phyloP scores from a whole-genome alignment of 1,140 invertebrate genomes.

The Bombus breviceps region DNA sequence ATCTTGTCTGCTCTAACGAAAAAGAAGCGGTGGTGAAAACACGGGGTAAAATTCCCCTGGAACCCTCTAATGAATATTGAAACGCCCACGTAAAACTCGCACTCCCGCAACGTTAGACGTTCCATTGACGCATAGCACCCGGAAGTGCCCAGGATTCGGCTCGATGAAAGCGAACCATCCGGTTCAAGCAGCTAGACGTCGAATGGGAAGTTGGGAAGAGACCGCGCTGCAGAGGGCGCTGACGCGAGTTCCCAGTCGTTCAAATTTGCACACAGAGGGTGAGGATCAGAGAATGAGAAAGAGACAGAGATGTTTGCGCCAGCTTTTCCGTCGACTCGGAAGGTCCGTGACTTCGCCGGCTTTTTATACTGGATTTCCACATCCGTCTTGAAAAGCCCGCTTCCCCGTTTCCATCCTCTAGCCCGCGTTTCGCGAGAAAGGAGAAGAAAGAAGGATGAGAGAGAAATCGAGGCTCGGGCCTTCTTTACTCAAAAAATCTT shows the following conservation, averaged over 20 bases:
- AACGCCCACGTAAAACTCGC: conserved; percentile 23
- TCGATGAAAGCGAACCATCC: conserved; percentile 46
- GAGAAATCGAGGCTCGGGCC: background rate
- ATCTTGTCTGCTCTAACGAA: too few species aligned
- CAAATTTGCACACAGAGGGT: conserved; percentile 73
- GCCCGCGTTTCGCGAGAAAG: background rate
- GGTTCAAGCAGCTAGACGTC: conserved; percentile 18
- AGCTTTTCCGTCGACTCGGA: conserved; percentile 31
- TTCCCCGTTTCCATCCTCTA: background rate
- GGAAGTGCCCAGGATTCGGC: conserved; percentile 43
- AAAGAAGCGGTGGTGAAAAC: background rate
- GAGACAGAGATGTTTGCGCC: conserved; percentile 49
- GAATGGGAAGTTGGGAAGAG: background rate
- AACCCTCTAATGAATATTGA: conserved; percentile 33
- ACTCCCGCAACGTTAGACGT: conserved; percentile 37
- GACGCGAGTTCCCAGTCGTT: conserved; percentile 60
- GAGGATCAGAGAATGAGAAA: conserved; percentile 36
- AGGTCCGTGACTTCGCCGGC: conserved; percentile 62
- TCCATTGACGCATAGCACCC: conserved; percentile 32
- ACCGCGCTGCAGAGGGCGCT: conserved; percentile 28
- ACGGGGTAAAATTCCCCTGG: background rate
- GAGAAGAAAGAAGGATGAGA: background rate
- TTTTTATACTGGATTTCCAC: conserved; percentile 51
- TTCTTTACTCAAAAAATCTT: background rate
- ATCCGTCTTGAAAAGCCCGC: conserved; percentile 25